Evolutionary conservation across 2,113 vertebrate genomes (phyloP).

Genomic region (Petrocephalus microphthalmus): DNA sequence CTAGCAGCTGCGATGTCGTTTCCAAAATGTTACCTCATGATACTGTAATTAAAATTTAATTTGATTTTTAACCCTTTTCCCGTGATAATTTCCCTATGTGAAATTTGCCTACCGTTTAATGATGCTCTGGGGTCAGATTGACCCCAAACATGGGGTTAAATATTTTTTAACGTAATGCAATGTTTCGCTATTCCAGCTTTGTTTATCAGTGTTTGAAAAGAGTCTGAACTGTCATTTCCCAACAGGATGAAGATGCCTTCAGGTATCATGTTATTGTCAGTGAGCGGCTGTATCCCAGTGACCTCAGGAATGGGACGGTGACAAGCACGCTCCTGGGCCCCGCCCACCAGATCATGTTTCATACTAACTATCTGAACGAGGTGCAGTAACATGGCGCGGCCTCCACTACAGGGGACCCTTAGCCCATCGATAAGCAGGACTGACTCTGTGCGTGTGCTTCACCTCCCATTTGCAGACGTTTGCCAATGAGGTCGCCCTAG

Average conservation of each 20-base stretch:
- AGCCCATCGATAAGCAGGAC: background rate
- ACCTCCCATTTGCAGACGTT: conserved; percentile 58
- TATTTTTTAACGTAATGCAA: background rate
- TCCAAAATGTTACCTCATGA: background rate
- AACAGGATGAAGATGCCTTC: conserved; percentile 64
- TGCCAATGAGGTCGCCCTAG: conserved; percentile 72
- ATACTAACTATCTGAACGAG: conserved; percentile 68
- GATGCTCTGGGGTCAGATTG: no score
- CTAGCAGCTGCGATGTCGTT: background rate
- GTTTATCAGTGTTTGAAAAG: background rate
- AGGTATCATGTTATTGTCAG: conserved; percentile 74
- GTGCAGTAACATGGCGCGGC: conserved; percentile 44
- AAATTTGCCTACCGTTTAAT: no score
- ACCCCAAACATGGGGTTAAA: no score
- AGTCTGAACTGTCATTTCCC: background rate
- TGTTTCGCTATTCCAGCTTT: background rate
- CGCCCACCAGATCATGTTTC: conserved; percentile 81
- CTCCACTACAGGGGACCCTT: background rate
- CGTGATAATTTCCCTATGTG: no score
- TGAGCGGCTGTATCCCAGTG: conserved; percentile 59
- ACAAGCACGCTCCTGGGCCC: conserved; percentile 73
- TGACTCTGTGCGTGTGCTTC: background rate
- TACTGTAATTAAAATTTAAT: no score
- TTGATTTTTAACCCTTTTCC: no score
- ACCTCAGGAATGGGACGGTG: conserved; percentile 63